A percentile compares a stretch with the other conserved stretches of the same genome.
These are phyloP conservation scores for Drosophila niveifrons DNA, from an alignment of 2,888 invertebrate species.

Conservation along the genomic window DNA sequence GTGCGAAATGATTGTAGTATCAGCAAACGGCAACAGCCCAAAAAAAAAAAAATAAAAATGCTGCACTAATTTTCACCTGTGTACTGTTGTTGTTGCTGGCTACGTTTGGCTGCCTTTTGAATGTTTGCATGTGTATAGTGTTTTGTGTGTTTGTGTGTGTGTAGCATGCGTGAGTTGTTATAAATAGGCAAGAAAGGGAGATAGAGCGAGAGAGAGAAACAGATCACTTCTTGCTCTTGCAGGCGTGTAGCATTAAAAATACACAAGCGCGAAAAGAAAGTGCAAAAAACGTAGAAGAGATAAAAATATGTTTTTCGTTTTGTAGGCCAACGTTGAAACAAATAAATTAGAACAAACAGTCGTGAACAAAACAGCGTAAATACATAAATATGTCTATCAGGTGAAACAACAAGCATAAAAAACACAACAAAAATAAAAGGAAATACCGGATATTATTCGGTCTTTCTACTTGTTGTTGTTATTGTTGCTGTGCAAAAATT, in stretches of 20 bases:
- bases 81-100: conserved; percentile 44
- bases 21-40: conserved; percentile 45
- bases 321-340: conserved; percentile 63
- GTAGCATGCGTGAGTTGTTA: conserved; percentile 68
- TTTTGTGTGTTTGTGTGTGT: conserved; percentile 36
- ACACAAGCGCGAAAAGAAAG: conserved; percentile 68
- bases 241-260: conserved; percentile 52
- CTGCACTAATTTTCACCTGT: conserved; percentile 76
- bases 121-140: conserved; percentile 26
- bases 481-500: conserved; percentile 23
- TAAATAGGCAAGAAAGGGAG: conserved; percentile 62
- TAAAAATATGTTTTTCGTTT: conserved; percentile 66
- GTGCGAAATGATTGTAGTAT: conserved; percentile 53
- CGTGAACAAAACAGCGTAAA: conserved; percentile 25
- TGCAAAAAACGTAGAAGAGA: conserved; percentile 58
- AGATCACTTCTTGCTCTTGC: conserved; percentile 71
- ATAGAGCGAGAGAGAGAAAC: conserved; percentile 30
- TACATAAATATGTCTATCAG: conserved; percentile 46
- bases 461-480: conserved; percentile 3
- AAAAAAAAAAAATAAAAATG: conserved; percentile 48
- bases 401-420: conserved; percentile 38
- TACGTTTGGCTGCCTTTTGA: conserved; percentile 60
- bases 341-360: conserved; percentile 68
- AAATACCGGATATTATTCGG: conserved; percentile 49
- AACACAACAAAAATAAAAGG: conserved; percentile 24